Evolutionary conservation across 2,888 invertebrate species (phyloP).

Genomic region (Stenolophus ochropezus): DNA sequence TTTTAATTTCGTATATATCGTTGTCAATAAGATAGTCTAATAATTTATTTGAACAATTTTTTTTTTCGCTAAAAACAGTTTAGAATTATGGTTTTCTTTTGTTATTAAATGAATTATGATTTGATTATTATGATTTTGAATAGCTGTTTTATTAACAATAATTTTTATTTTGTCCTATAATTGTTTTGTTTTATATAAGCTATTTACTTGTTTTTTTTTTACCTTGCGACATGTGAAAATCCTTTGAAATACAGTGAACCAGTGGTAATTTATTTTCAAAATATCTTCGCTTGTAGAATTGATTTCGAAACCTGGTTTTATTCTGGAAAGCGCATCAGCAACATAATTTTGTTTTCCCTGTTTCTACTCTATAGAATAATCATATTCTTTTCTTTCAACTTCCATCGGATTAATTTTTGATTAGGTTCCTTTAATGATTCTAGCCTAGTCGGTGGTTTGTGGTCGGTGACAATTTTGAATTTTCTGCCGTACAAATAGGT

Average conservation of each 20-base stretch:
- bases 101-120: not conserved
- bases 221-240: not conserved
- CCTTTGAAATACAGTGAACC: not conserved
- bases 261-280: not conserved
- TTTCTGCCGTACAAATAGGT: not conserved
- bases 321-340: not conserved
- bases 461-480: not conserved
- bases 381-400: not conserved
- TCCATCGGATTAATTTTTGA: not conserved
- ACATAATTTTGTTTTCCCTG: not conserved
- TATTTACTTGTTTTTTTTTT: not conserved
- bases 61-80: not conserved
- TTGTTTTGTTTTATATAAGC: not conserved
- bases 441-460: not conserved
- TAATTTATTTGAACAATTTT: not conserved
- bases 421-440: no score
- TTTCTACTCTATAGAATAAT: not conserved
- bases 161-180: not conserved
- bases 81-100: not conserved
- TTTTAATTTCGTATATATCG: not conserved
- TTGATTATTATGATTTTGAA: not conserved
- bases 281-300: not conserved
- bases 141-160: not conserved
- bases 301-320: not conserved
- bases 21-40: not conserved